Evolutionary conservation across 2,797 vertebrate genomes (phyloP), one percentile per base, ranked within the genome.

Genomic region (Salmo trutta): DNA sequence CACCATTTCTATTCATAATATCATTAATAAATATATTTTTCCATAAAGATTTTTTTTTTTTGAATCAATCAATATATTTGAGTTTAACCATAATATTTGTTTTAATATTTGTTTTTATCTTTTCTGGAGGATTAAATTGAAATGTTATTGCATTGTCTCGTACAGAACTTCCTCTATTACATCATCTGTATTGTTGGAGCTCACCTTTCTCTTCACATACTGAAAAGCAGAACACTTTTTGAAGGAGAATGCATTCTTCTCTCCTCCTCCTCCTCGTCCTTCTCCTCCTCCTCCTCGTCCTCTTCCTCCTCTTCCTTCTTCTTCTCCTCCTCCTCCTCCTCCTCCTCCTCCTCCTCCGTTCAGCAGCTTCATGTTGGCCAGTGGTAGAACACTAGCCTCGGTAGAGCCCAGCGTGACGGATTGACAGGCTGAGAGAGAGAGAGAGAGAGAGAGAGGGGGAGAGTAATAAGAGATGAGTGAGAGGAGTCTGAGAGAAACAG

Each of bases 191-290:
- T n/a, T 56, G 17, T 19, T 19, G 3, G 27, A 12, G 87, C 97
- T 97, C 94, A 99, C 97, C 97, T 97, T 97, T 85, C 97, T 97
- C 91, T 99, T 99, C 90, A 99, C 96, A 92, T 98, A 98, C 86
- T 98, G 97, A 91, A 98, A 99, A 84, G 97, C 97, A 79, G 97
- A 98, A 81, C 97, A 98, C 91, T 98, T 98, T 95, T 98, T 98
- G 91, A 97, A 97, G 89, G 97, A 97, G 91, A 99, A 99, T 77
- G 91, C 85, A 19, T 91, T 90, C 87, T 94, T 94, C 90, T 98
- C 97, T 76, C 90, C 86, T 5, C 89, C 85, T 75, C 79, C 83
- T 27, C 80, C 82, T 0, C 73, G 75, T 77, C 77, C 82, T 10
- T 67, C 83, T 56, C 83, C 84, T 10, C 81, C 86, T 12, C 75